Evolutionary conservation across 1,140 invertebrate species (phyloP).

Genomic region (Pseudomyrmex cubaensis): DNA sequence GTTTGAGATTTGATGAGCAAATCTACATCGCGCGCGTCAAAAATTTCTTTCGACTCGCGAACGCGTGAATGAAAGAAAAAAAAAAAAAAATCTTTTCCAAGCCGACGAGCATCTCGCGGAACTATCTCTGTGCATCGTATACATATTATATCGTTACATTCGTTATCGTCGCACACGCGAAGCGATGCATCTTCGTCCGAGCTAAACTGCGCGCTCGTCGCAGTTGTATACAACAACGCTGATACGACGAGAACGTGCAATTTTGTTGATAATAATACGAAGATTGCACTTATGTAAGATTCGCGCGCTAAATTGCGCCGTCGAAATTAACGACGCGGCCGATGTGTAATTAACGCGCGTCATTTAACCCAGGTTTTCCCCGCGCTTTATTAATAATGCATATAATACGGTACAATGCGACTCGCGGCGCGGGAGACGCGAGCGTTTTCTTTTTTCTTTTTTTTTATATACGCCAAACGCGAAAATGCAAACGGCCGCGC

Average conservation of each 20-base stretch:
- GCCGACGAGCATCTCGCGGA: background rate
- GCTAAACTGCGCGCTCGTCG: background rate
- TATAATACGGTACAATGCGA: background rate
- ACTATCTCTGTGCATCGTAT: background rate
- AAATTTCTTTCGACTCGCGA: background rate
- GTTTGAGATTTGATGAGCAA: background rate
- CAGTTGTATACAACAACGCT: background rate
- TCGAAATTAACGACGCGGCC: constrained; percentile 36
- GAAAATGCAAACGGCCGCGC: constrained; percentile 8
- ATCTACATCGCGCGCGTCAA: background rate
- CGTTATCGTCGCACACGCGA: background rate
- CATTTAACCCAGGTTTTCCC: constrained; percentile 51
- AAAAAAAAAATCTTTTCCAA: background rate
- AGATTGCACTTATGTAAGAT: constrained; percentile 50
- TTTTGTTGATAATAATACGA: constrained; percentile 24
- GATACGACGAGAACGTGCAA: constrained; percentile 5
- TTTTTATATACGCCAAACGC: constrained; percentile 13
- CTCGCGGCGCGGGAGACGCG: background rate
- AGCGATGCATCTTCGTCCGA: background rate
- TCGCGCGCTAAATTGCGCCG: constrained; percentile 46
- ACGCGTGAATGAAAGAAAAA: no score
- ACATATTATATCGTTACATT: background rate
- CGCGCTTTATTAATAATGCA: constrained; percentile 39
- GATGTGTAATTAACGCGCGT: constrained; percentile 47
- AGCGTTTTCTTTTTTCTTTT: background rate